Conservation (phyloP, 1,140 invertebrate species). For the Ditylenchus dipsaci region DNA sequence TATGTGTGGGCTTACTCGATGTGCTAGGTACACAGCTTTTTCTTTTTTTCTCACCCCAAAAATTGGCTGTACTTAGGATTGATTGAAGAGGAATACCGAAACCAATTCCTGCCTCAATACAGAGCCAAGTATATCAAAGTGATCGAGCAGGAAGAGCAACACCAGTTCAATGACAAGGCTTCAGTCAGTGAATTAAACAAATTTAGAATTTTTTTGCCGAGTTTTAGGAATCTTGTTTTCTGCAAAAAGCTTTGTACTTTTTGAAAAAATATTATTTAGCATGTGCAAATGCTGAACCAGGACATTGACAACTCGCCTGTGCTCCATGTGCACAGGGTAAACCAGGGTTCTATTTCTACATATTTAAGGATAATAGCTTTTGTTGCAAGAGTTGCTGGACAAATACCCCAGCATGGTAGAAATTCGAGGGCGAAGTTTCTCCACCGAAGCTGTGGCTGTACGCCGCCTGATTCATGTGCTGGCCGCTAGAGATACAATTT, state of each 20-base stretch:
- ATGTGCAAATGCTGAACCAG: not conserved
- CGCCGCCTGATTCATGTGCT: constrained; percentile 31
- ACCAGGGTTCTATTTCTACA: not conserved
- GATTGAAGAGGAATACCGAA: not conserved
- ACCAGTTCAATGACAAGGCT: not conserved
- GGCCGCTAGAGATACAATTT: too few species aligned
- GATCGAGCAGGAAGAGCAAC: not conserved
- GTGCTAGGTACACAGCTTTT: not conserved
- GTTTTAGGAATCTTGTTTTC: not conserved
- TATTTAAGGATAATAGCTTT: not conserved
- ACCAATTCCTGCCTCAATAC: not conserved
- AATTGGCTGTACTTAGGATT: not conserved
- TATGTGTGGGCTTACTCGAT: not conserved
- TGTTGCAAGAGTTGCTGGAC: not conserved
- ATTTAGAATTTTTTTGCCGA: not conserved
- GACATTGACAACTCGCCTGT: not conserved
- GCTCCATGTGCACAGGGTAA: not conserved
- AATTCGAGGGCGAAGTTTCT: constrained; percentile 34
- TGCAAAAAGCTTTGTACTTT: not conserved
- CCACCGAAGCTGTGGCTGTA: constrained; percentile 37
- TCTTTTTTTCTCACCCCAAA: not conserved
- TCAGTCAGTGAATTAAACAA: not conserved
- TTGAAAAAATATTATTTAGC: constrained; percentile 1
- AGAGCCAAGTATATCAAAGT: constrained; percentile 6
- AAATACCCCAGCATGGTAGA: constrained; percentile 33